Base-by-base conservation (phyloP, 2,113 vertebrate genomes). In the Heteronetta atricapilla region DNA sequence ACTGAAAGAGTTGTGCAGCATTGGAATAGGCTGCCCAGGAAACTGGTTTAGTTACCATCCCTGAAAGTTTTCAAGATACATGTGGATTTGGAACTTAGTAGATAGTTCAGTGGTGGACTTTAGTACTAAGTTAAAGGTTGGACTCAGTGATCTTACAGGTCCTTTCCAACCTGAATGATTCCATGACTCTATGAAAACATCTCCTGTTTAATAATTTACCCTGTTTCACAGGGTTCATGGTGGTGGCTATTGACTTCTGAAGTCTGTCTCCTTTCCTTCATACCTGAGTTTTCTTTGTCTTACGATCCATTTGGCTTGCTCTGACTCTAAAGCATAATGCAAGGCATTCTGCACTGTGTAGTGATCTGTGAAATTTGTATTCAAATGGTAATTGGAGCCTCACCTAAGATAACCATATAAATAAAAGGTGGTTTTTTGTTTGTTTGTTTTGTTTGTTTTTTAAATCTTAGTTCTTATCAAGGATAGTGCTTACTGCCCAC, bases 141-240 rank as follows among this genome's bases (percentile, higher is more conserved):
- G 46, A 21, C 20, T 48, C 21, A 20, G 20, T 48, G 46, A 48
- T 48, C 20, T 48, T 48, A 22, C 20, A 48, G 20, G 46, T 48
- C 46, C 22, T 48, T 48, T 21, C 21, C 46, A 48, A 48, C 46
- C 20, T 48, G 20, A 10, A 46, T 46, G 46, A 21, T 46, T 46
- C 44, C 21, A 48, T 48, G 46, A 48, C 11, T 48, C 46, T 48
- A 48, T 21, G 28, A 20, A 87, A 72, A 29, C 6, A 34, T 11
- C 8, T 28, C 5, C 17, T 72, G 36, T 67, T 78, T 31, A 44
- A 42, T 86, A 52, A 46, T 66, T 22, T 72, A 26, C 36, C 16
- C 1, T 1, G 33, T 59, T 8, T 58, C 44, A 26, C 6, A 22
- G 20, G 17, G 36, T 8, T 28, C 19, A 60, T 0, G 31, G 3